These are phyloP conservation scores for Tineola bisselliella DNA, from an alignment of 2,888 invertebrate genomes.

Conservation along the genomic window DNA sequence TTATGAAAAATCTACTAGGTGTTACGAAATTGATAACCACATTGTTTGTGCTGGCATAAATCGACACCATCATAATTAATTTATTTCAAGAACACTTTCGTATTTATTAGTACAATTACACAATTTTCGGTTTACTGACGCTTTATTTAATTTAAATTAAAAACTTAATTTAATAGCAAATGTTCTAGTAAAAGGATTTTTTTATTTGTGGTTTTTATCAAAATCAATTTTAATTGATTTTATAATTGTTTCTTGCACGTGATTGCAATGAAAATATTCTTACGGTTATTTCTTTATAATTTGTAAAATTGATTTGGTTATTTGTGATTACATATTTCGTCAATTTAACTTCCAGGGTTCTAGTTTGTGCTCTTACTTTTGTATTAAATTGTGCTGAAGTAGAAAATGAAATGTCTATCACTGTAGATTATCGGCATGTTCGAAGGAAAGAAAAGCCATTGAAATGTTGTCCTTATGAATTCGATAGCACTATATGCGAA, in stretches of 20 bases:
- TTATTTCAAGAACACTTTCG: neutral
- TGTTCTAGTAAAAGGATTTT: too few relatives aligned
- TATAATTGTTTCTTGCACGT: too few relatives aligned
- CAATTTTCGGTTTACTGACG: too few relatives aligned
- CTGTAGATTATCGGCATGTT: too few relatives aligned
- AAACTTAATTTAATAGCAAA: too few relatives aligned
- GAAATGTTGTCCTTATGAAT: constrained; percentile 47
- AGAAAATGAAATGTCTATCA: neutral
- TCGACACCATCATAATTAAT: neutral
- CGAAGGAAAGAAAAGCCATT: constrained; percentile 13
- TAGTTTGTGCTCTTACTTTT: neutral
- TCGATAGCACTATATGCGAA: constrained; percentile 35
- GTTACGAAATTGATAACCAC: neutral
- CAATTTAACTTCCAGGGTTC: neutral
- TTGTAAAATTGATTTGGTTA: too few relatives aligned
- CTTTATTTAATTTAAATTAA: too few relatives aligned
- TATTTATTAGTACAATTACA: neutral
- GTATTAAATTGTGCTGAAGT: neutral
- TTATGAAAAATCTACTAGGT: neutral
- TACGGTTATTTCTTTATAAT: too few relatives aligned
- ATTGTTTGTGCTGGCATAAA: neutral
- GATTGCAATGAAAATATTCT: too few relatives aligned
- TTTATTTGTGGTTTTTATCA: too few relatives aligned
- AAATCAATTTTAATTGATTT: too few relatives aligned
- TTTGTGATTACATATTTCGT: neutral